phyloP scores from a whole-genome alignment of 2,888 invertebrate species.

The Drosophila crucigera region DNA sequence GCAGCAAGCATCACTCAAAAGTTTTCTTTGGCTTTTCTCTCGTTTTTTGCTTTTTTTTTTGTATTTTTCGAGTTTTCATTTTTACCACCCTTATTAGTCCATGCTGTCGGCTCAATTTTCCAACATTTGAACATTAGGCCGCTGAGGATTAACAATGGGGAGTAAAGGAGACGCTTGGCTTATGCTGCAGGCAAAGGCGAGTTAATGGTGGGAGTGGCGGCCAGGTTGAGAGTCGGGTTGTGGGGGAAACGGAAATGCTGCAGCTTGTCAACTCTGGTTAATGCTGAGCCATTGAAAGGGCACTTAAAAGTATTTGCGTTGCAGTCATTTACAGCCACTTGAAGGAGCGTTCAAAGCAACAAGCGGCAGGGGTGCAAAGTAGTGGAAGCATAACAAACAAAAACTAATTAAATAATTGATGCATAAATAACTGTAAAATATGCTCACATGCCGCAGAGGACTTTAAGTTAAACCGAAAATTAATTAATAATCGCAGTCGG shows the following conservation, averaged over 20 bases:
- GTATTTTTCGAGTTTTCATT: background rate
- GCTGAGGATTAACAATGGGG: conserved; percentile 77
- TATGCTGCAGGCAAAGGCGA: conserved; percentile 64
- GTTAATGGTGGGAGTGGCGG: conserved; percentile 59
- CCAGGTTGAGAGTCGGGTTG: background rate
- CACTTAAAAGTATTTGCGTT: conserved; percentile 38
- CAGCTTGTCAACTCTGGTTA: conserved; percentile 58
- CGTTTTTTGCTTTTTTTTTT: conserved; percentile 14
- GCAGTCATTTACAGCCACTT: conserved; percentile 47
- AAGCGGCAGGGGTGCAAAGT: conserved; percentile 5
- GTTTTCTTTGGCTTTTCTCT: conserved; percentile 47
- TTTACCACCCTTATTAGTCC: conserved; percentile 14
- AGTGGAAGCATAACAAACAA: conserved; percentile 21
- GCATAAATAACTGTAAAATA: conserved; percentile 36
- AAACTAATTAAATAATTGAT: conserved; percentile 55
- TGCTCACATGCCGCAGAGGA: conserved; percentile 17
- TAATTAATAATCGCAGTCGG: conserved; percentile 53
- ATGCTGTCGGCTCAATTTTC: conserved; percentile 80
- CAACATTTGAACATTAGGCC: conserved; percentile 83
- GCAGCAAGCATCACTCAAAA: conserved; percentile 78
- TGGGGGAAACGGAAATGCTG: conserved; percentile 35
- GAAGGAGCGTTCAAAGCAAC: conserved; percentile 39
- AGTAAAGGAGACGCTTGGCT: conserved; percentile 25
- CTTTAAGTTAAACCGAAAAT: conserved; percentile 55
- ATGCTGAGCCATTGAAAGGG: conserved; percentile 36